These are phyloP conservation scores for Lamproptera curius DNA, from an alignment of 2,888 invertebrate species.

Conservation along the genomic window DNA sequence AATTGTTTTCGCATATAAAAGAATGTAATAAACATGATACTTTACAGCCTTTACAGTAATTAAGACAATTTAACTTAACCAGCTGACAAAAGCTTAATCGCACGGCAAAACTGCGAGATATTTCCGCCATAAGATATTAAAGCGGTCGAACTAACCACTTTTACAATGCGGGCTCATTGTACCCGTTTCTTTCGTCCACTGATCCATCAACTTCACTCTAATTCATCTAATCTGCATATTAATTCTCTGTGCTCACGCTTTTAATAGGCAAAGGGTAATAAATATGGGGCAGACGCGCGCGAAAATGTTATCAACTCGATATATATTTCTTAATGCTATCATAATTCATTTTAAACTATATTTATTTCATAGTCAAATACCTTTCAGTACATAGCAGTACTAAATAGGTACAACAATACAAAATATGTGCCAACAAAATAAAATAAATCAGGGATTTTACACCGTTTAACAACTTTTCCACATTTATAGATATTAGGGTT, in stretches of 20 bases:
- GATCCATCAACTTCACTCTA: slow-evolving; percentile 66
- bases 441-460: too few species aligned
- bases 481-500: too few species aligned
- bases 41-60: not conserved
- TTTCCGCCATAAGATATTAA: slow-evolving; percentile 5
- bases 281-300: slow-evolving; percentile 32
- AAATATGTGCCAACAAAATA: too few species aligned
- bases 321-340: too few species aligned
- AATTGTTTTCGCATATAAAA: too few species aligned
- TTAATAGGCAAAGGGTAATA: slow-evolving; percentile 43
- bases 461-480: too few species aligned
- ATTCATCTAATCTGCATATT: slow-evolving; percentile 69
- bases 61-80: not conserved
- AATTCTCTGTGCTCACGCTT: slow-evolving; percentile 40
- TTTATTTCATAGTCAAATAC: too few species aligned
- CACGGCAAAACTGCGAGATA: not conserved
- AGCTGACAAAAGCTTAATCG: not conserved
- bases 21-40: not conserved
- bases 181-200: slow-evolving; percentile 34
- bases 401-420: too few species aligned
- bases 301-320: slow-evolving; percentile 7
- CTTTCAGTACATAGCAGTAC: too few species aligned
- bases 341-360: too few species aligned
- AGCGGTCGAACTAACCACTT: slow-evolving; percentile 25
- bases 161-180: slow-evolving; percentile 62